A percentile compares a stretch with the other conserved stretches of the same genome.
Conservation (phyloP, 2,797 vertebrate species). For the Prionace glauca region DNA sequence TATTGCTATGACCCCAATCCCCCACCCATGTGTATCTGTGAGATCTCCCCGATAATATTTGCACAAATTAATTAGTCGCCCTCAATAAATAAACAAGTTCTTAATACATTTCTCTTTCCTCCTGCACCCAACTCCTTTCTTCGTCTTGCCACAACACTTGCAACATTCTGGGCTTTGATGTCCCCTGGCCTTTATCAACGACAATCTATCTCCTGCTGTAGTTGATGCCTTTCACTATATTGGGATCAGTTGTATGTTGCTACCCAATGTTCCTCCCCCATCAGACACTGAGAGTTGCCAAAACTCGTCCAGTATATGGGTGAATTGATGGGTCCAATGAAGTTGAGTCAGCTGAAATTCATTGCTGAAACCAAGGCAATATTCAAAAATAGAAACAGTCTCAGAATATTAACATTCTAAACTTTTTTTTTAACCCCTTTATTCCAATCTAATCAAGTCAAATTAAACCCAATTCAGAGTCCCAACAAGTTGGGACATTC, state of each 20-base stretch:
- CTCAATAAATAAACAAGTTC: not conserved
- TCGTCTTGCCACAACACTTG: not conserved
- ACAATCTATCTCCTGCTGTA: not conserved
- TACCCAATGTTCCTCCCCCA: not conserved
- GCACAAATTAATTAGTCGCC: not conserved
- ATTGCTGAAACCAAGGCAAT: not conserved
- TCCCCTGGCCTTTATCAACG: not conserved
- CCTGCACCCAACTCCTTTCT: not conserved
- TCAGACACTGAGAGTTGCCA: not conserved
- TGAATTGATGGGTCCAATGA: not conserved
- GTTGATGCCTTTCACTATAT: not conserved
- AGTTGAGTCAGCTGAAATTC: not conserved
- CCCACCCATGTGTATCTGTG: not conserved
- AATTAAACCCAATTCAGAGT: no score
- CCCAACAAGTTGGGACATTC: no score
- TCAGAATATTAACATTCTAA: not conserved
- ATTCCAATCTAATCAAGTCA: no score
- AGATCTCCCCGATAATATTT: not conserved
- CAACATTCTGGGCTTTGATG: not conserved
- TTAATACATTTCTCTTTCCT: not conserved
- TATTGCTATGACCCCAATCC: not conserved
- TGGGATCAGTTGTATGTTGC: not conserved
- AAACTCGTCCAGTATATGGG: not conserved
- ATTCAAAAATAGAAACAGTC: not conserved
- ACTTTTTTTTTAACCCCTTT: no score